A percentile compares a stretch with the other conserved stretches of the same genome.
Evolutionary conservation across 1,140 invertebrate species (phyloP).

Genomic region (Formica exsecta): DNA sequence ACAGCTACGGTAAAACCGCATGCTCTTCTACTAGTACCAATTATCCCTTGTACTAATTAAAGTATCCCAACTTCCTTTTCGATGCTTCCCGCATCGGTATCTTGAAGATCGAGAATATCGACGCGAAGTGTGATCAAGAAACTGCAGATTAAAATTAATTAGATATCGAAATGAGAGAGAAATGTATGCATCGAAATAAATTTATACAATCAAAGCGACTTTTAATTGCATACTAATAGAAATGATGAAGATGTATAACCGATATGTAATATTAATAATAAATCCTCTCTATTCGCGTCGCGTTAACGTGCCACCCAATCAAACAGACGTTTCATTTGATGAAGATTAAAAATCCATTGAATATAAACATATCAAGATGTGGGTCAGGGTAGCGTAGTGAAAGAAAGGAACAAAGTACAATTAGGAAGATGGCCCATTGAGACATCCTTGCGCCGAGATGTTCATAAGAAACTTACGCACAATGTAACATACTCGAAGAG

Average conservation of each 20-base stretch:
- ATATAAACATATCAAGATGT: conserved; percentile 45
- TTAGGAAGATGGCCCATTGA: conserved; percentile 52
- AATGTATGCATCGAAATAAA: too few relatives aligned
- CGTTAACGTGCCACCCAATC: neutral
- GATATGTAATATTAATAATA: conserved; percentile 4
- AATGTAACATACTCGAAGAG: conserved; percentile 58
- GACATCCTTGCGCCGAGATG: neutral
- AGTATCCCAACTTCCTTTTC: conserved; percentile 50
- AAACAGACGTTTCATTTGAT: neutral
- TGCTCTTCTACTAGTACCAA: conserved; percentile 47
- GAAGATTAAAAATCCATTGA: neutral
- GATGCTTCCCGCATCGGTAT: conserved; percentile 31
- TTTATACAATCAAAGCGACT: neutral
- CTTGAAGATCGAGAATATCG: conserved; percentile 21
- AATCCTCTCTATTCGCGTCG: neutral
- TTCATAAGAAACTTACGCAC: conserved; percentile 29
- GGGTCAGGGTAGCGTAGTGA: conserved; percentile 41
- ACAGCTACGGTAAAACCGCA: conserved; percentile 14
- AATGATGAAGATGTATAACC: neutral
- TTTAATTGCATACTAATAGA: neutral
- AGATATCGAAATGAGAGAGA: neutral
- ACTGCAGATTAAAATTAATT: conserved; percentile 1
- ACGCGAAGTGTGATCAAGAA: neutral
- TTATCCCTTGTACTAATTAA: conserved; percentile 61
- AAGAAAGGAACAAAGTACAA: conserved; percentile 12